phyloP scores from a whole-genome alignment of 2,797 vertebrate genomes.

The Sarcophilus harrisii region DNA sequence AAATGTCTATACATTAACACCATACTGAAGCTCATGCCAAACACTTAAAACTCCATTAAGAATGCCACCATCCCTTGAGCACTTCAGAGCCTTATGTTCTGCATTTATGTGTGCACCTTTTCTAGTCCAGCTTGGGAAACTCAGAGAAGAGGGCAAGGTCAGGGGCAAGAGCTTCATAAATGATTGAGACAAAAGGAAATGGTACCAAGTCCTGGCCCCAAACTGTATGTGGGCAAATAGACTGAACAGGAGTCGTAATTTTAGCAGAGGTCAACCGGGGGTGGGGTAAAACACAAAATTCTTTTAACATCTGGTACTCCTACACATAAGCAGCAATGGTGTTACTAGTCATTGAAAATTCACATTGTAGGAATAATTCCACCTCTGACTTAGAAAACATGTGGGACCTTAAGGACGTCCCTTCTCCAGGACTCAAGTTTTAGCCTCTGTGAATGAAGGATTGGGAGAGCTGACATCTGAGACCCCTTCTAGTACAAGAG shows the following conservation, averaged over 20 bases:
- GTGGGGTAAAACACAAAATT: background rate
- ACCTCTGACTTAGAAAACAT: background rate
- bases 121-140: background rate
- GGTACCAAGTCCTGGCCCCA: background rate
- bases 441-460: background rate
- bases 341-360: background rate
- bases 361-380: background rate
- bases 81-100: background rate
- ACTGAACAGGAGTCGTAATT: background rate
- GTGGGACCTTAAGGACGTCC: background rate
- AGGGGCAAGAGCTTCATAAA: background rate
- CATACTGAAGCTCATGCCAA: background rate
- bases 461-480: background rate
- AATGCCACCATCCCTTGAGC: background rate
- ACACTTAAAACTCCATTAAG: background rate
- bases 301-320: background rate
- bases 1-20: background rate
- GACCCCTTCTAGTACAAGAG: background rate
- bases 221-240: background rate
- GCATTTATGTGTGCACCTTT: background rate
- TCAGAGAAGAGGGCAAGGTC: background rate
- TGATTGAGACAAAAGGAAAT: background rate
- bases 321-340: background rate
- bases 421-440: background rate
- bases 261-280: background rate